These are phyloP conservation scores for Peromyscus leucopus DNA, from an alignment of 2,113 vertebrate genomes.

Conservation along the genomic window DNA sequence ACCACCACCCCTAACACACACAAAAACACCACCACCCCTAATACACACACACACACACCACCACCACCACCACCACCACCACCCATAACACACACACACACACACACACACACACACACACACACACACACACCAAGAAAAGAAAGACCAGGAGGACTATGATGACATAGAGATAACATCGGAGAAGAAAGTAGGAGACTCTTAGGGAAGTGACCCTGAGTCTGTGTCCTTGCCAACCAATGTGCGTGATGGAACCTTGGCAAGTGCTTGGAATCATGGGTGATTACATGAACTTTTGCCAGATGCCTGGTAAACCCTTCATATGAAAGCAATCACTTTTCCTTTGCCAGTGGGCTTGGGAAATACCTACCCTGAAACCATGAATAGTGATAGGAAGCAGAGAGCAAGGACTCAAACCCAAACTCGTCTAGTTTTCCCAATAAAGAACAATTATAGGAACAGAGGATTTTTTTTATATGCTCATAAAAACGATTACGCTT, in stretches of 20 bases:
- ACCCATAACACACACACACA: neutral
- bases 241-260: fast-evolving
- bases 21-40: too few species aligned
- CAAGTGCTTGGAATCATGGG: neutral
- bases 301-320: constrained; percentile 35
- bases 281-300: neutral
- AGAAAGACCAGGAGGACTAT: neutral
- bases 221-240: fast-evolving
- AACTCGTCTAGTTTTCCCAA: constrained; percentile 34
- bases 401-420: neutral
- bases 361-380: constrained; percentile 50
- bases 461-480: constrained; percentile 50
- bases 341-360: constrained; percentile 49
- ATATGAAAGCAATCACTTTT: constrained; percentile 45
- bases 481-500: constrained; percentile 70
- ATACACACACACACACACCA: too few species aligned
- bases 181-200: neutral
- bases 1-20: too few species aligned
- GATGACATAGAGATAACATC: neutral
- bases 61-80: too few species aligned
- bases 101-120: neutral
- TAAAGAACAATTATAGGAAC: constrained; percentile 65
- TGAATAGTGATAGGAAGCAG: neutral
- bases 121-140: neutral
- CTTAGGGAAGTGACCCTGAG: fast-evolving